phyloP scores from a whole-genome alignment of 2,888 invertebrate genomes.

The Cordilura impudica region DNA sequence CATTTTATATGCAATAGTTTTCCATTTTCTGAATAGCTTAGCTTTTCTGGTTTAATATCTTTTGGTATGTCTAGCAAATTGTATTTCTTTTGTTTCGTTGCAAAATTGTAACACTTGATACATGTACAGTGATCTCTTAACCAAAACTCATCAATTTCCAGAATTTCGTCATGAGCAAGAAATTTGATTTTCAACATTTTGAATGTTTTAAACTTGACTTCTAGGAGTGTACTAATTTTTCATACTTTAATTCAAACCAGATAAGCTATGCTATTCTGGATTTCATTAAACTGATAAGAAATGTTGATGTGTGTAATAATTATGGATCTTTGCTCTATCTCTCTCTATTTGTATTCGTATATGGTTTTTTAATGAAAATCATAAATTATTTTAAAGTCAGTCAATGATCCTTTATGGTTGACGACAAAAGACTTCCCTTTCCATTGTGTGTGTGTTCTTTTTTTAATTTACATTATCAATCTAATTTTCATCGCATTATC shows the following conservation, averaged over 20 bases:
- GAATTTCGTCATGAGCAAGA: conserved; percentile 59
- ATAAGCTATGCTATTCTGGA: neutral
- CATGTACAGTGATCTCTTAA: conserved; percentile 80
- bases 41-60: conserved; percentile 76
- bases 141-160: conserved; percentile 73
- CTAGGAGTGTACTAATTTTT: conserved; percentile 13
- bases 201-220: conserved; percentile 22
- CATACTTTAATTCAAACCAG: neutral
- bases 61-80: conserved; percentile 80
- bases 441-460: no score
- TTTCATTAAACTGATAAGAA: no score
- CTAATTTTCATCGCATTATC: no score
- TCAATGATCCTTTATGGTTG: no score
- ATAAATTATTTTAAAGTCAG: no score
- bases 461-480: no score
- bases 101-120: conserved; percentile 80
- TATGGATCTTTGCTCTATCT: no score
- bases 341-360: no score
- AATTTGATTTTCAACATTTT: conserved; percentile 68
- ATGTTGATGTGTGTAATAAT: no score
- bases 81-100: conserved; percentile 81
- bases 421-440: no score
- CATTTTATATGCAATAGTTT: conserved; percentile 78
- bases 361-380: no score
- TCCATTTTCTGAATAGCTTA: conserved; percentile 72